Percentiles rank a stretch among this genome's conserved stretches.
These are phyloP conservation scores for Cacatua alba DNA, from an alignment of 2,113 vertebrate genomes.

Conservation along the genomic window DNA sequence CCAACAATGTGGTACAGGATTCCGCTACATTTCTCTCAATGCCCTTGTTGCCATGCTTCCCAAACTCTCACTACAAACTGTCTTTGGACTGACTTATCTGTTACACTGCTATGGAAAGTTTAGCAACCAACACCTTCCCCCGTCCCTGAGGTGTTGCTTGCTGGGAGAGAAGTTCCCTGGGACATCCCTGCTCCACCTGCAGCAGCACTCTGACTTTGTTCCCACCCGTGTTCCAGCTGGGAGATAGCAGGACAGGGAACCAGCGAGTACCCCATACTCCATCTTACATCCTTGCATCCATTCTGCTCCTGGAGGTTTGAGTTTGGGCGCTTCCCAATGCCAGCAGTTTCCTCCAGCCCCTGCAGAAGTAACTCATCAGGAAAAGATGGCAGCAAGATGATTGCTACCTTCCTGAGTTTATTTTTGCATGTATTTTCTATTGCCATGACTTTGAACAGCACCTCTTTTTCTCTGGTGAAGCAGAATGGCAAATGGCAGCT, in stretches of 20 bases:
- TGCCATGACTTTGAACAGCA: not conserved
- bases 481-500: not conserved
- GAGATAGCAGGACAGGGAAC: not conserved
- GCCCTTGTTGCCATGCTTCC: not conserved
- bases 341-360: not conserved
- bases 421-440: not conserved
- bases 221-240: not conserved
- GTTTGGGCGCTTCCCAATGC: not conserved
- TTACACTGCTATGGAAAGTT: not conserved
- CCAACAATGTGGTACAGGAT: not conserved
- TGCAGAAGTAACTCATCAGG: not conserved
- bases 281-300: not conserved
- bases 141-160: not conserved
- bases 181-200: not conserved
- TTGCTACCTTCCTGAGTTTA: not conserved
- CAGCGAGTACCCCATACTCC: rapidly evolving
- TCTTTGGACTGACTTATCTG: not conserved
- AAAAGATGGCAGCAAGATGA: not conserved
- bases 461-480: not conserved
- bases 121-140: not conserved
- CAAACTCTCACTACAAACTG: not conserved
- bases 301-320: not conserved
- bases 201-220: not conserved
- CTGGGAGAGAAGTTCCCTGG: not conserved
- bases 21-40: not conserved